Base-by-base conservation (phyloP, 2,797 vertebrate species). In the Adelosebastes latens region DNA sequence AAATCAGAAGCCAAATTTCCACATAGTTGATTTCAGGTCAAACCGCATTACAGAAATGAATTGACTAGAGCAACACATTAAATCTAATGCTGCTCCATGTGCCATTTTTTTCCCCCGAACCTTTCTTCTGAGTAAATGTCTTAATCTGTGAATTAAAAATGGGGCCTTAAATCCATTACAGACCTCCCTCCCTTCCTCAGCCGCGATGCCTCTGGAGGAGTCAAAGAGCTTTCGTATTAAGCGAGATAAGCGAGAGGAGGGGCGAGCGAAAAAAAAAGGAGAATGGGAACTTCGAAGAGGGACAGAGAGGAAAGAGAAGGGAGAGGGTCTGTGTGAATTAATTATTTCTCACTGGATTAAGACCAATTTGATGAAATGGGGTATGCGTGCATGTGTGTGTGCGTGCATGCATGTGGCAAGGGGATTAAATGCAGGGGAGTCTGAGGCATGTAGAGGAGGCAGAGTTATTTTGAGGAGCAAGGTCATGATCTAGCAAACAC, bases 101-200 rank as follows among this genome's bases (percentile, higher is more conserved):
- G 71, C 27, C 81, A 72, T 82, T 88, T 81, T 81, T 42, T 68
- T 61, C 77, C 49, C 49, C 16, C 16, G 46, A 49, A 49, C 77
- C 78, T 91, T 88, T 89, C 81, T 85, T 90, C 84, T 64, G 72
- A 90, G 89, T 64, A 92, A 94, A 94, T 87, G 89, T 91, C 87
- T 91, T 93, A 87, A 94, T 93, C 85, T 89, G 92, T 94, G 83
- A 94, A 94, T 94, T 92, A 95, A 93, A 93, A 93, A 94, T 81
- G 74, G 87, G 36, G 86, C 74, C 87, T 90, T 92, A 92, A 93
- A 94, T 92, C 93, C 92, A 94, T 95, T 93, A 92, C 69, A 72
- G 79, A 84, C 86, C 81, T 72, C 71, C 77, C 75, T 77, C 65
- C 75, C 75, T 67, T 12, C 68, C 82, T 81, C 58, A 61, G 76